Percentiles rank a stretch among this genome's conserved stretches.
phyloP scores from a whole-genome alignment of 2,888 invertebrate species.

The Campaea margaritaria region DNA sequence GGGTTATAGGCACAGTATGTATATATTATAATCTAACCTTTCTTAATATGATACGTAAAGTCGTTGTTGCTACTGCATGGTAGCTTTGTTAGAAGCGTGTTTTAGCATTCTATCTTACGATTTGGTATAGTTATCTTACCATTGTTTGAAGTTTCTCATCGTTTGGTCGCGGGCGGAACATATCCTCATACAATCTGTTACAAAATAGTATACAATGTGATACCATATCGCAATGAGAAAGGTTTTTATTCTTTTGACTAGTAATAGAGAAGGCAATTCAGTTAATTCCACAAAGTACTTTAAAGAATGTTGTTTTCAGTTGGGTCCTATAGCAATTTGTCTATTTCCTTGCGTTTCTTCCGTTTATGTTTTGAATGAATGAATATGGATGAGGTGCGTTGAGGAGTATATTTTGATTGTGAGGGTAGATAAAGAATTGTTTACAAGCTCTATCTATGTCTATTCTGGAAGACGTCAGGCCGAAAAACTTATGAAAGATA shows the following conservation, averaged over 20 bases:
- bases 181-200: conserved; percentile 45
- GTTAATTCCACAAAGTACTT: conserved; percentile 30
- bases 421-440: background rate
- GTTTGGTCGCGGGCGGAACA: conserved; percentile 47
- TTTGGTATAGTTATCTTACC: conserved; percentile 41
- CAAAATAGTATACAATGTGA: background rate
- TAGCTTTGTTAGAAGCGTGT: conserved; percentile 32
- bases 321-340: conserved; percentile 27
- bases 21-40: no score
- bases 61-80: conserved; percentile 6
- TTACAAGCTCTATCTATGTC: no score
- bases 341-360: conserved; percentile 53
- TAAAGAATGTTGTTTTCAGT: background rate
- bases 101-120: conserved; percentile 28
- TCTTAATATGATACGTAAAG: no score
- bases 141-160: conserved; percentile 55
- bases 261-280: background rate
- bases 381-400: conserved; percentile 15
- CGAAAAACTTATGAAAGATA: no score
- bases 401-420: conserved; percentile 9
- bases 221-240: conserved; percentile 1
- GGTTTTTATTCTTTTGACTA: background rate
- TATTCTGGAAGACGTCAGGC: no score
- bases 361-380: conserved; percentile 7
- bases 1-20: no score